Conservation (phyloP, 2,888 invertebrate genomes). For the Sturmia bella region DNA sequence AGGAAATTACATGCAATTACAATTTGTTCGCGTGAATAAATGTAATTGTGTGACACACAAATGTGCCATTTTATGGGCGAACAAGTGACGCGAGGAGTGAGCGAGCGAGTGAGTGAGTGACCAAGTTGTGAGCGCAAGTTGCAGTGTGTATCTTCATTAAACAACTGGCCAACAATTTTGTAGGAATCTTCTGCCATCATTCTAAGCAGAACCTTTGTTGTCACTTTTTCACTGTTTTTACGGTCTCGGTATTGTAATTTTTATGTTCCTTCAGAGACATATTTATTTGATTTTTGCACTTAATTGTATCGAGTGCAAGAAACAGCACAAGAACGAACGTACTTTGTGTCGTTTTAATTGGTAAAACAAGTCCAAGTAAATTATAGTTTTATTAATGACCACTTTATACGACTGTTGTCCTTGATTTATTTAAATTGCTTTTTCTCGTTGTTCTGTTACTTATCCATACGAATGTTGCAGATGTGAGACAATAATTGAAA, state of each 20-base stretch:
- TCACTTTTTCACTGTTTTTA: conserved; percentile 29
- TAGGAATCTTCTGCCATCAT: conserved; percentile 11
- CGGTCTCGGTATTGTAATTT: conserved; percentile 10
- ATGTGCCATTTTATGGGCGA: conserved; percentile 58
- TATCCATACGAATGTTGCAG: conserved; percentile 11
- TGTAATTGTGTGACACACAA: conserved; percentile 75
- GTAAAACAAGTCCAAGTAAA: conserved; percentile 65
- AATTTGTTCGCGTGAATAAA: conserved; percentile 79
- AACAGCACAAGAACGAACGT: conserved; percentile 13
- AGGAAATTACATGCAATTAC: conserved; percentile 79
- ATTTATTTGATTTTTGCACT: conserved; percentile 29
- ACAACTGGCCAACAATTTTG: background rate
- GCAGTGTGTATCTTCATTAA: conserved; percentile 42
- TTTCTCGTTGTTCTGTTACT: conserved; percentile 20
- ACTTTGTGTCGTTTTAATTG: conserved; percentile 70
- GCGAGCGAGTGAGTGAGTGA: conserved; percentile 15
- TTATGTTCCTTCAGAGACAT: conserved; percentile 25
- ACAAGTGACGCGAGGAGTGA: conserved; percentile 12
- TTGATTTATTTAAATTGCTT: conserved; percentile 63
- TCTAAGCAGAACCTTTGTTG: conserved; percentile 23
- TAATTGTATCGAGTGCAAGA: conserved; percentile 25
- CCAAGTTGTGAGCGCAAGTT: background rate
- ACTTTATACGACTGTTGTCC: conserved; percentile 53
- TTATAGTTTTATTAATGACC: conserved; percentile 64
- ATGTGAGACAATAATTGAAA: conserved; percentile 48